These are phyloP conservation scores for Trachops cirrhosus DNA, from an alignment of 2,797 vertebrate species.

Conservation along the genomic window DNA sequence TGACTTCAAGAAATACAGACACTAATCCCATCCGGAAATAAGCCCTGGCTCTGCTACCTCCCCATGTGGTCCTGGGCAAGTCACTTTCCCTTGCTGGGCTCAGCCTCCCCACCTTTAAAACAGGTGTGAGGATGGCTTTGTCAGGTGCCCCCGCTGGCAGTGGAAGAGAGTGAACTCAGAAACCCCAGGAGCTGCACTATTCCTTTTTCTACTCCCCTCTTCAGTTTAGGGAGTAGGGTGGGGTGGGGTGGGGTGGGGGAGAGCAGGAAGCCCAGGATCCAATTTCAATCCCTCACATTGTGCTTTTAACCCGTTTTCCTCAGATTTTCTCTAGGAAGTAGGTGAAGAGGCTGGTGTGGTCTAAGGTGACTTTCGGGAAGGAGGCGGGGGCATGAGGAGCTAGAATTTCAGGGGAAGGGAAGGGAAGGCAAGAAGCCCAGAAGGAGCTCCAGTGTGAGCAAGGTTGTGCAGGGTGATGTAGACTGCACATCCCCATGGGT, in stretches of 20 bases:
- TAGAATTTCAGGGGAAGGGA: background rate
- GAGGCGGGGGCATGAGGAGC: background rate
- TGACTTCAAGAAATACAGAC: background rate
- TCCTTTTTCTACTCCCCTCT: background rate
- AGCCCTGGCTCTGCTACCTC: background rate
- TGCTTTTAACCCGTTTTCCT: background rate
- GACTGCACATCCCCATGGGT: fast-evolving
- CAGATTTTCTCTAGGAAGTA: background rate
- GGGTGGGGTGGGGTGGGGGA: background rate
- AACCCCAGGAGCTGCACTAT: background rate
- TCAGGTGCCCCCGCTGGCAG: background rate
- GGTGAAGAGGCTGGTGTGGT: background rate
- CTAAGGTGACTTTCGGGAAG: background rate
- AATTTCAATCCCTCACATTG: background rate
- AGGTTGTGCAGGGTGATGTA: background rate
- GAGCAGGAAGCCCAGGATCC: background rate
- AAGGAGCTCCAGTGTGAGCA: background rate
- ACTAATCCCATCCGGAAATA: background rate
- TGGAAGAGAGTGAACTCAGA: background rate
- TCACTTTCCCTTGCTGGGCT: background rate
- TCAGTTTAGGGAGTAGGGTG: too few species aligned
- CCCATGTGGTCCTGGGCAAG: background rate
- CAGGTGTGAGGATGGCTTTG: background rate
- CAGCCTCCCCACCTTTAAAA: background rate
- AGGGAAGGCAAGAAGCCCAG: background rate